Evolutionary conservation across 2,797 vertebrate genomes (phyloP), one percentile per base, ranked within the genome.

Genomic region (Eremophila alpestris): DNA sequence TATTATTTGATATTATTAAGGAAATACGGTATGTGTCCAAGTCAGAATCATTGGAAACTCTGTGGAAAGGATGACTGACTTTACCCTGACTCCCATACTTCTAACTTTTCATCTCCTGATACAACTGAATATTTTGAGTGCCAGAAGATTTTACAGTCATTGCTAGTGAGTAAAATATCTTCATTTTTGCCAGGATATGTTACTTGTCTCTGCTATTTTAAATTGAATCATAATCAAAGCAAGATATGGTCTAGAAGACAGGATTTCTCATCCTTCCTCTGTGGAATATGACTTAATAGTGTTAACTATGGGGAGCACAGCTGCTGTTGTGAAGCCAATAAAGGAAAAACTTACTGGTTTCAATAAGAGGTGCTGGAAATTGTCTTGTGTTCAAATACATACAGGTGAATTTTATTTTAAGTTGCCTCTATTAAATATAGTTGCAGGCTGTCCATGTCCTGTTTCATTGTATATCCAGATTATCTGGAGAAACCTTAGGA

Each of bases 31-130:
- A 71, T 11, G 3, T 16, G 19, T 80, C 54, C 54, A 60, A 74
- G 32, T 71, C 38, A 62, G 54, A 85, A 74, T 71, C 36, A 20
- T 51, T 79, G 51, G 41, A 93, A 76, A 76, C 14, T 81, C 49
- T 13, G 38, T 77, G 49, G 67, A 89, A 95, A 90, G 70, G 52
- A 68, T 89, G 64, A 78, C 48, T 85, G 78, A 71, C 62, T 93
- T 93, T 64, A 87, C 27, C 21, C 16, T 0, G 8, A 48, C 58
- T 93, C 43, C 29, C 1, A 0, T n/a, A 24, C 30, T 83, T 92
- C 45, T 64, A 90, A 48, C 38, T 32, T 93, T 92, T 90, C 58
- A 65, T 90, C 75, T 95, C 43, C 52, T 85, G 54, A 90, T 74
- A 83, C 0, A 1, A 89, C 38, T 67, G 43, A 63, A 36, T 80